Evolutionary conservation across 2,797 vertebrate genomes (phyloP).

Genomic region (Ceyx erithaca): DNA sequence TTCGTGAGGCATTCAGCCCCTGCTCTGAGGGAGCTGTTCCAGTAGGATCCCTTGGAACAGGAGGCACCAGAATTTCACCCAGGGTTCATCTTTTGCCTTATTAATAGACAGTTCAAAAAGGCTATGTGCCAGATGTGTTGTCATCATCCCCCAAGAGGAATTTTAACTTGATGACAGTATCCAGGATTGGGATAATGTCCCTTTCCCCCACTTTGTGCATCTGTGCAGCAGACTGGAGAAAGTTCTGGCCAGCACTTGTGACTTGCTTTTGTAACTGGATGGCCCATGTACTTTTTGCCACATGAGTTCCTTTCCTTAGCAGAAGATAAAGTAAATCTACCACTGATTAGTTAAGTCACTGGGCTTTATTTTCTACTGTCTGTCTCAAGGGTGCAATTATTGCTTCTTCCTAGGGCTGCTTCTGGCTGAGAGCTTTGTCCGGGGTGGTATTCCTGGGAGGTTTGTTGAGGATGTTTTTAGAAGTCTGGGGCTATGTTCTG

Average conservation of each 20-base stretch:
- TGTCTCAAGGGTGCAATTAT: background rate
- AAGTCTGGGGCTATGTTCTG: background rate
- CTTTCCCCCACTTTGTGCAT: background rate
- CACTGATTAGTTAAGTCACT: background rate
- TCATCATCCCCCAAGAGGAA: background rate
- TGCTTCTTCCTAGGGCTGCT: background rate
- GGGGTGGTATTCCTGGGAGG: background rate
- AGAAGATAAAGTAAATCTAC: background rate
- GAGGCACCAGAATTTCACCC: background rate
- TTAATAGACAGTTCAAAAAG: background rate
- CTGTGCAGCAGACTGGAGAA: background rate
- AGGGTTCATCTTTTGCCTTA: background rate
- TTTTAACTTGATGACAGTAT: background rate
- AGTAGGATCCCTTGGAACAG: fast-evolving
- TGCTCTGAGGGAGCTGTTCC: background rate
- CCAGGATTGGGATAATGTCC: background rate
- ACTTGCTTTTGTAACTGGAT: background rate
- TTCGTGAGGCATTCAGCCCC: fast-evolving
- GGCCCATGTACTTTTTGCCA: background rate
- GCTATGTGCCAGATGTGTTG: background rate
- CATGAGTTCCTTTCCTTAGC: background rate
- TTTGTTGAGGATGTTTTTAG: background rate
- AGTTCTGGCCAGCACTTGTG: background rate
- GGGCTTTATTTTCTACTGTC: background rate
- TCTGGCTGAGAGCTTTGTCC: background rate